Percentiles rank a stretch among this genome's conserved stretches.
phyloP scores from a whole-genome alignment of 92 coral and sea anemone genomes.

The Phenganax subtilis region DNA sequence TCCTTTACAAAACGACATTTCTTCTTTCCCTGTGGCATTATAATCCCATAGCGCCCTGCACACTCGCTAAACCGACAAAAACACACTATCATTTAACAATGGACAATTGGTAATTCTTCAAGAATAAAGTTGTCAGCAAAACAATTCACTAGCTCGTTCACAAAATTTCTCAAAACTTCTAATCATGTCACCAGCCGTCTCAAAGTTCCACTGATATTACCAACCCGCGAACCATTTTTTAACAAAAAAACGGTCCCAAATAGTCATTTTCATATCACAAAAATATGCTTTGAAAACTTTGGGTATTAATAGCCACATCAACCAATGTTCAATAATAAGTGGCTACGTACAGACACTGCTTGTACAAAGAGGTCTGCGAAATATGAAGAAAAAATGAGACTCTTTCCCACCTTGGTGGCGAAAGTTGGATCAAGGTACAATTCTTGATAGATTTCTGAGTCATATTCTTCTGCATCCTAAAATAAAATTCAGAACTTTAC shows the following conservation, averaged over 20 bases:
- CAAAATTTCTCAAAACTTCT: background rate
- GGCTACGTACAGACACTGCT: too few relatives aligned
- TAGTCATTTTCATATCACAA: too few relatives aligned
- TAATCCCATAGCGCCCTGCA: conserved; percentile 99
- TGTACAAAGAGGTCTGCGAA: too few relatives aligned
- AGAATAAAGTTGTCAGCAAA: background rate
- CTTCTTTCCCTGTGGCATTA: conserved; percentile 77
- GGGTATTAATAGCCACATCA: too few relatives aligned
- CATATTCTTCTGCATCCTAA: conserved; percentile 79
- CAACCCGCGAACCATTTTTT: too few relatives aligned
- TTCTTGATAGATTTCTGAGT: conserved; percentile 28
- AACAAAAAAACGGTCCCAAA: too few relatives aligned
- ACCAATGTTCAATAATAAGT: too few relatives aligned
- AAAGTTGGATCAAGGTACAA: conserved; percentile 27
- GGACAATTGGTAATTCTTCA: background rate
- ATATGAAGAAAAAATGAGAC: background rate
- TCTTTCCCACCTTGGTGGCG: conserved; percentile 2
- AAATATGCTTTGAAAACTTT: too few relatives aligned
- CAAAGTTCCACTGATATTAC: too few relatives aligned
- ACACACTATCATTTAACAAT: background rate
- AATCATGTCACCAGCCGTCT: background rate
- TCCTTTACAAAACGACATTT: conserved; percentile 94
- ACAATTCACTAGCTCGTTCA: background rate
- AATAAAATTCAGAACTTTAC: background rate
- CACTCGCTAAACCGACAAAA: conserved; percentile 55